These are phyloP conservation scores for Sylvia borin DNA, from an alignment of 2,797 vertebrate genomes.

Conservation along the genomic window DNA sequence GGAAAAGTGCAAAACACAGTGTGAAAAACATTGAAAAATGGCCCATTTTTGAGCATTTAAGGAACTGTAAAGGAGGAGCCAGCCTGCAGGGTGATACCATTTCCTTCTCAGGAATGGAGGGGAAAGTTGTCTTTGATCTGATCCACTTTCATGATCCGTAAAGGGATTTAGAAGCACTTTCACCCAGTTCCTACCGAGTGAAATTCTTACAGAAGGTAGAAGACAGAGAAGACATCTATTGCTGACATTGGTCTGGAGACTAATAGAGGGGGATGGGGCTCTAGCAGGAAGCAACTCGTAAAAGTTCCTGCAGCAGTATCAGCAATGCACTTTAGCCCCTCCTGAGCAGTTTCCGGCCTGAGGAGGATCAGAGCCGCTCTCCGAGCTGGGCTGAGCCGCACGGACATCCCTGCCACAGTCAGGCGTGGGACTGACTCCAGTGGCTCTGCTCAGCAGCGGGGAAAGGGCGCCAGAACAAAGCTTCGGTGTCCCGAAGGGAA, in stretches of 20 bases:
- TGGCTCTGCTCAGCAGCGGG: fast-evolving
- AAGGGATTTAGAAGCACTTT: background rate
- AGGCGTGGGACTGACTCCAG: fast-evolving
- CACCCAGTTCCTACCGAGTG: fast-evolving
- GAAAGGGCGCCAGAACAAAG: background rate
- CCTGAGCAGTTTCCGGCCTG: background rate
- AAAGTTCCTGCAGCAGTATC: background rate
- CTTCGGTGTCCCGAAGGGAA: background rate
- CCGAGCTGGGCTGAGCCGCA: background rate
- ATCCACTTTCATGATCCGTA: background rate
- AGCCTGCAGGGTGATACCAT: background rate
- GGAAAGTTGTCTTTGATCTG: background rate
- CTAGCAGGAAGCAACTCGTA: background rate
- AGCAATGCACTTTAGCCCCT: background rate
- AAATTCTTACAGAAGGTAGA: background rate
- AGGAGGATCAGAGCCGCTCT: background rate
- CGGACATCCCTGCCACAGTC: background rate
- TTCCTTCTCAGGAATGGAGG: background rate
- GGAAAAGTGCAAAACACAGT: background rate
- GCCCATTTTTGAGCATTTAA: background rate
- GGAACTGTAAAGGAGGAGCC: background rate
- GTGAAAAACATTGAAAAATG: background rate
- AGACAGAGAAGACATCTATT: background rate
- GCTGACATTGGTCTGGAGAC: background rate
- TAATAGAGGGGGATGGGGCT: background rate